These are phyloP conservation scores for Himalopsyche phryganea DNA, from an alignment of 1,140 invertebrate genomes.

Conservation along the genomic window DNA sequence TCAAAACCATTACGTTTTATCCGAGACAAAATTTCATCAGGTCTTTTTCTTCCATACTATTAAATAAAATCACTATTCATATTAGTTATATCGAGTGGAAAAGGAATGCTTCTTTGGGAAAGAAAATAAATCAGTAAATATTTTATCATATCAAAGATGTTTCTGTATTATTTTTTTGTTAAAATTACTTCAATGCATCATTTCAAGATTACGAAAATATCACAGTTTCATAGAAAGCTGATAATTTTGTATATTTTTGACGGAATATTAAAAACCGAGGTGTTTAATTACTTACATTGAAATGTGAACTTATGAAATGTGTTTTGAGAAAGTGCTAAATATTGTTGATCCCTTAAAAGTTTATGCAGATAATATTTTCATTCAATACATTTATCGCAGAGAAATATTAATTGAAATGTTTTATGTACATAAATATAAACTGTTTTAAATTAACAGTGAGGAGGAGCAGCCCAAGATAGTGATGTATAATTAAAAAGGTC, in stretches of 20 bases:
- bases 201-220: too few species aligned
- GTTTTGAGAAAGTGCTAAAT: conserved; percentile 3
- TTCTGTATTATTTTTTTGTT: too few species aligned
- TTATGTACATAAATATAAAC: too few species aligned
- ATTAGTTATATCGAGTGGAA: too few species aligned
- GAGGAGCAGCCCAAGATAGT: neutral
- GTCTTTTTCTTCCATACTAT: neutral
- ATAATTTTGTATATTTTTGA: too few species aligned
- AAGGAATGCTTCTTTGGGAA: too few species aligned
- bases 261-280: too few species aligned
- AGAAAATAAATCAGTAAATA: too few species aligned
- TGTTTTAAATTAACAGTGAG: neutral
- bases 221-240: too few species aligned
- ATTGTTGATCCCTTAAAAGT: conserved; percentile 15
- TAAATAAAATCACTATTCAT: too few species aligned
- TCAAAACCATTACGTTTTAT: neutral
- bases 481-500: conserved; percentile 3
- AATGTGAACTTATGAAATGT: neutral
- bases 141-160: too few species aligned
- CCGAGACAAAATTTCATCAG: neutral
- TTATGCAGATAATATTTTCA: conserved; percentile 3
- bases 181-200: too few species aligned
- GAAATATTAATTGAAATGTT: neutral
- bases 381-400: neutral
- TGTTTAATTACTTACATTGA: neutral